phyloP scores from a whole-genome alignment of 2,113 vertebrate species.

The Rattus rattus region DNA sequence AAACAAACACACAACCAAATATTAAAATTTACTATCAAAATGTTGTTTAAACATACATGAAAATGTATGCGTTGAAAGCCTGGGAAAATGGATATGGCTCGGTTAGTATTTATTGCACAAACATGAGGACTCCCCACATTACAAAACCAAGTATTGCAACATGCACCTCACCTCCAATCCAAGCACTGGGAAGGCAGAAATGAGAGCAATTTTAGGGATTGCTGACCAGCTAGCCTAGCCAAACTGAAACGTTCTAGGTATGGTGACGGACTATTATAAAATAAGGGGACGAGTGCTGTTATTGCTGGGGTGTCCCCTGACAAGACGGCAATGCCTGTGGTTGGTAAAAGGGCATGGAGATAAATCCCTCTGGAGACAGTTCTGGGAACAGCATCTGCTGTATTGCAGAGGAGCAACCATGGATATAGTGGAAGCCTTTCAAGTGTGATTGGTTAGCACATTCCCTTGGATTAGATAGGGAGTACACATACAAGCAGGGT shows the following conservation, averaged over 20 bases:
- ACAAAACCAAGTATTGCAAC: not conserved
- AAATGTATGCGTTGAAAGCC: not conserved
- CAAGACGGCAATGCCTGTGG: not conserved
- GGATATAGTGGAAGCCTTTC: not conserved
- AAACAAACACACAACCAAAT: not conserved
- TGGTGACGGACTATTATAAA: not conserved
- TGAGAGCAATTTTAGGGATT: not conserved
- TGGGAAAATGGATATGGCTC: not conserved
- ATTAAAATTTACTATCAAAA: not conserved
- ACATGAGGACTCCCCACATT: not conserved
- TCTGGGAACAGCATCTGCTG: not conserved
- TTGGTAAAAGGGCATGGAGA: not conserved
- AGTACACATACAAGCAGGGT: not conserved
- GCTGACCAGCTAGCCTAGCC: not conserved
- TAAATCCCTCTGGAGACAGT: not conserved
- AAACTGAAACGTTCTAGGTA: not conserved
- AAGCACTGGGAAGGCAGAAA: not conserved
- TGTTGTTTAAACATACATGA: not conserved
- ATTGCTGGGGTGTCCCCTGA: not conserved
- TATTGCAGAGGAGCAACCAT: not conserved
- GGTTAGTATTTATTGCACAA: constrained; percentile 78
- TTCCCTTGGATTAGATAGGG: not conserved
- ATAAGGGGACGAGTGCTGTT: not conserved
- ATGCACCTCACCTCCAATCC: not conserved
- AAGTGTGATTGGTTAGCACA: not conserved